Percentiles rank a stretch among this genome's conserved stretches.
Evolutionary conservation across 2,797 vertebrate genomes (phyloP).

Genomic region (Limosa lapponica): DNA sequence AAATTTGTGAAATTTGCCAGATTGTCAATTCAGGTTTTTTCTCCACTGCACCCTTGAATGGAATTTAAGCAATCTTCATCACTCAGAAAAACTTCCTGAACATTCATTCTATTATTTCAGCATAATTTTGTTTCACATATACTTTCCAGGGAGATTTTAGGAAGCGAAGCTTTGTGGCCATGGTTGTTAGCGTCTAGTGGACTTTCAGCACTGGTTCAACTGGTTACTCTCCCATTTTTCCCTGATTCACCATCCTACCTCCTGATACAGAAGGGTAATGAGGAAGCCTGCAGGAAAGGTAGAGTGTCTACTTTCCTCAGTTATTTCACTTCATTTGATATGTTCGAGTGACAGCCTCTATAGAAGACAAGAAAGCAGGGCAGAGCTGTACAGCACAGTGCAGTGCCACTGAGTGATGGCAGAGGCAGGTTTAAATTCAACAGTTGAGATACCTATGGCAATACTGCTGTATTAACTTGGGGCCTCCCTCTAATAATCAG

Average conservation of each 20-base stretch:
- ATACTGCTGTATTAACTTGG: not conserved
- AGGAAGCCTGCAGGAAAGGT: conserved; percentile 88
- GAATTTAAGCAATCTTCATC: not conserved
- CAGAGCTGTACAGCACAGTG: not conserved
- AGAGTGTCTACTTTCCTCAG: conserved; percentile 29
- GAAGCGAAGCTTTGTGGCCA: conserved; percentile 87
- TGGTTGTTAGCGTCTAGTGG: conserved; percentile 90
- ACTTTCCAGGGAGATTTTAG: conserved; percentile 88
- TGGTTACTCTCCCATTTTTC: conserved; percentile 89
- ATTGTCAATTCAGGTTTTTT: not conserved
- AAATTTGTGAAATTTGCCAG: not conserved
- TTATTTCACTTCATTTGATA: not conserved
- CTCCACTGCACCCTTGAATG: not conserved
- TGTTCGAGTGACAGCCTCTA: not conserved
- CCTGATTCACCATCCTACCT: conserved; percentile 94
- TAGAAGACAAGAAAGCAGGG: not conserved
- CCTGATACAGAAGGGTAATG: conserved; percentile 89
- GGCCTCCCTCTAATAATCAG: not conserved
- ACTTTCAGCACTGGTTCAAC: conserved; percentile 87
- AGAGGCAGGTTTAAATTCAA: not conserved
- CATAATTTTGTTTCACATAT: conserved; percentile 13
- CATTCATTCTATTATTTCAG: not conserved
- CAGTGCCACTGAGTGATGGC: not conserved
- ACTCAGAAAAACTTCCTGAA: not conserved
- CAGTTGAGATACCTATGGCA: not conserved